phyloP scores from a whole-genome alignment of 1,140 invertebrate species.

The Muscidifurax raptorellus region DNA sequence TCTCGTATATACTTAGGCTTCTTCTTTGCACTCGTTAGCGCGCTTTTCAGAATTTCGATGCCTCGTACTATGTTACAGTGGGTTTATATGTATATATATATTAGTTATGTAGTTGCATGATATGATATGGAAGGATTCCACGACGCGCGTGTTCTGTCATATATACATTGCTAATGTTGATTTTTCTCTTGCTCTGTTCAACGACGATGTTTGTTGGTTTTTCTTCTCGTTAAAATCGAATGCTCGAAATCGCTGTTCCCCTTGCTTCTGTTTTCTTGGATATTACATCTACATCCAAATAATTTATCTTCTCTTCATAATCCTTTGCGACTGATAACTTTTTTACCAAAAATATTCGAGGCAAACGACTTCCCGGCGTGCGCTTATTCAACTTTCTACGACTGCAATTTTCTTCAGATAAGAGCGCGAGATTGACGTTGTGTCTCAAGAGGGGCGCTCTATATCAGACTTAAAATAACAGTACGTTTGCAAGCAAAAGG shows the following conservation, averaged over 20 bases:
- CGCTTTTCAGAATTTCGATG: neutral
- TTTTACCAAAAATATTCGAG: neutral
- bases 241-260: no score
- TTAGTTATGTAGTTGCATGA: neutral
- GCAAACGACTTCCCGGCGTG: neutral
- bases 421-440: slow-evolving; percentile 12
- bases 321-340: neutral
- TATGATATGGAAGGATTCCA: no score
- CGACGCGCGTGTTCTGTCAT: no score
- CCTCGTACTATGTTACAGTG: neutral
- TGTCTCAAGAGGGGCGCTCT: slow-evolving; percentile 3
- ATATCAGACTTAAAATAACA: slow-evolving; percentile 35
- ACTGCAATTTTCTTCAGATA: slow-evolving; percentile 39
- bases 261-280: no score
- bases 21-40: no score
- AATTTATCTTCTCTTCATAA: neutral
- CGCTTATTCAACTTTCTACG: neutral
- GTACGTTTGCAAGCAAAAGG: slow-evolving; percentile 11
- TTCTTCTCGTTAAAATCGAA: no score
- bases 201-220: no score
- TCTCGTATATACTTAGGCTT: neutral
- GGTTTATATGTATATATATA: neutral
- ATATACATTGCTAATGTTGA: no score
- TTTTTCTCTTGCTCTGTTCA: no score
- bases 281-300: no score